Conservation (phyloP, 2,797 vertebrate genomes). For the Hirundo rustica region DNA sequence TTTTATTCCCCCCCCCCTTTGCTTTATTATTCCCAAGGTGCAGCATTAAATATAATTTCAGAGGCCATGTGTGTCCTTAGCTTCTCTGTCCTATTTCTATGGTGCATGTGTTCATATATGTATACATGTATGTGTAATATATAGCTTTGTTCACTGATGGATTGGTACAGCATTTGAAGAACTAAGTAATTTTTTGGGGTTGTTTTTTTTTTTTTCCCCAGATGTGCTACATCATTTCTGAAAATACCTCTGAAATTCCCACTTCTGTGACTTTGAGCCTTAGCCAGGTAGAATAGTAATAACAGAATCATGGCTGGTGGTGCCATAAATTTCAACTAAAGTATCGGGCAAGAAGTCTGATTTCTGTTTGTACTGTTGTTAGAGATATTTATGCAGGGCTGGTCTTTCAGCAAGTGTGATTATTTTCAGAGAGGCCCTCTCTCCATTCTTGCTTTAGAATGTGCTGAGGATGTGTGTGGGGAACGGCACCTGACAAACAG, state of each 20-base stretch:
- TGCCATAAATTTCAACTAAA: conserved; percentile 60
- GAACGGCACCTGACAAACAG: conserved; percentile 30
- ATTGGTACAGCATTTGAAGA: background rate
- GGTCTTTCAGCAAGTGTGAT: conserved; percentile 67
- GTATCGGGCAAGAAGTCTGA: conserved; percentile 7
- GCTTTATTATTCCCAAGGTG: conserved; percentile 25
- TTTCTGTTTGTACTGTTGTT: conserved; percentile 64
- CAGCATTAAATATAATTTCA: conserved; percentile 30
- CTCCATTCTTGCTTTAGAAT: conserved; percentile 50
- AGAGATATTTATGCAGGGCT: conserved; percentile 55
- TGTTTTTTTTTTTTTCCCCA: background rate
- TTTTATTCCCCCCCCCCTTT: background rate
- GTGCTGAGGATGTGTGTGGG: conserved; percentile 4
- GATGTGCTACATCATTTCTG: conserved; percentile 18
- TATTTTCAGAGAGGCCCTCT: conserved; percentile 67
- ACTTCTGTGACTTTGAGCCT: conserved; percentile 41
- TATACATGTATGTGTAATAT: background rate
- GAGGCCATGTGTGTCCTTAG: background rate
- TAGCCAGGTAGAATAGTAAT: conserved; percentile 60
- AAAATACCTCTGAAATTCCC: conserved; percentile 54
- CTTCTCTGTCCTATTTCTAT: background rate
- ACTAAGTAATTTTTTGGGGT: background rate
- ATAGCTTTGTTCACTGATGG: background rate
- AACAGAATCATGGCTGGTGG: conserved; percentile 20
- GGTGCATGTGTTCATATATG: background rate